Percentiles rank a stretch among this genome's conserved stretches.
Conservation (phyloP, 2,113 vertebrate species). For the Callipepla squamata region DNA sequence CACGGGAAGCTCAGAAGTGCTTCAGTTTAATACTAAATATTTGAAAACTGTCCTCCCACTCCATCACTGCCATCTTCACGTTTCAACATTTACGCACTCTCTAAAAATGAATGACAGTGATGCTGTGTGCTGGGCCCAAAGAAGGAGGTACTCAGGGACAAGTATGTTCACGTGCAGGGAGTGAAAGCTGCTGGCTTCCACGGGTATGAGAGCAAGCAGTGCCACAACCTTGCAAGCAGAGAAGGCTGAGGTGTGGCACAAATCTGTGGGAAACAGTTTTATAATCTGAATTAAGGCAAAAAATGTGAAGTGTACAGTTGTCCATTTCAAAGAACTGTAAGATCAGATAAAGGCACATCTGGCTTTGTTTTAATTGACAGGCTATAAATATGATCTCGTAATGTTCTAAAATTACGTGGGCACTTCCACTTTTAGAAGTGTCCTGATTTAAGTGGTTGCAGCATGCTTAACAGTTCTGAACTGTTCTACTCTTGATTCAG, state of each 20-base stretch:
- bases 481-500: neutral
- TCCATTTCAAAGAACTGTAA: neutral
- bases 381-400: neutral
- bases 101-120: slow-evolving; percentile 5
- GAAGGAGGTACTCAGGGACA: slow-evolving; percentile 12
- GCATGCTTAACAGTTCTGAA: slow-evolving; percentile 4
- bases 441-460: neutral
- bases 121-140: neutral
- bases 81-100: slow-evolving; percentile 10
- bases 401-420: neutral
- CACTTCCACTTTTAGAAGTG: neutral
- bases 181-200: slow-evolving; percentile 18
- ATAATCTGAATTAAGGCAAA: neutral
- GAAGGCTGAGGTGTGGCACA: neutral
- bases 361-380: slow-evolving; percentile 28
- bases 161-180: neutral
- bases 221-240: neutral
- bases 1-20: neutral
- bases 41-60: slow-evolving; percentile 14
- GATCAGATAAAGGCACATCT: neutral
- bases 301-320: neutral
- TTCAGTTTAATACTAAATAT: slow-evolving; percentile 17
- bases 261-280: neutral
- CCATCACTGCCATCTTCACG: neutral
- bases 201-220: neutral